Base-by-base conservation (phyloP, 2,888 invertebrate genomes). In the Eupithecia abbreviata region DNA sequence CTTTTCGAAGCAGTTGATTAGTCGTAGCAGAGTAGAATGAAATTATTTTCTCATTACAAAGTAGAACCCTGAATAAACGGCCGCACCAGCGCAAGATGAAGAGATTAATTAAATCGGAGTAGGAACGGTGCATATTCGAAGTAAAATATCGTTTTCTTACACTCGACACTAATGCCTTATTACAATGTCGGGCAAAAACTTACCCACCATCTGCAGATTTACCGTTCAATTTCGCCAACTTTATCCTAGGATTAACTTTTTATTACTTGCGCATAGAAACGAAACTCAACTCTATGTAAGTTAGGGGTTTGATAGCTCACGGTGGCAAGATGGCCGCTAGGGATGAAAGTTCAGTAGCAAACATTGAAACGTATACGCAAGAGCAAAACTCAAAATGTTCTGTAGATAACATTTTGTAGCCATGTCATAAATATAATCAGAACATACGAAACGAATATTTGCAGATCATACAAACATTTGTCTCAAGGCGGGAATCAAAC, bases 101-200 rank as follows among this genome's bases (percentile, higher is more conserved):
- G 77, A 55, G 76, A 72, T 76, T 72, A 74, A 77, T 77, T 77
- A 69, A 77, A 74, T 69, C 30, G 69, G 42, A 18, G 62, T 49
- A 66, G 51, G 42, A 47, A 49, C 68, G 66, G 66, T 62, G 73
- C 70, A 74, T 81, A 79, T 80, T 79, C 78, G 75, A 73, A 75
- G 75, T 80, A 77, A 81, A 81, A 79, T 82, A 82, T 81, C 75
- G 81, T 67, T 73, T 75, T 71, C 72, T 67, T 73, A 71, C 73
- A 79, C 73, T 78, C 79, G 77, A 81, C 81, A 76, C 79, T 81
- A 82, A 82, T 82, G 80, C 77, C 81, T 81, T 81, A 82, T 81
- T 81, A 80, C 82, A 81, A 81, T 81, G 81, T 81, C 79, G 71
- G 77, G 79, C 75, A 79, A 81, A 79, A 82, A 82, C 77, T 82